Evolutionary conservation across 2,113 vertebrate genomes (phyloP).

Genomic region (Cariama cristata): DNA sequence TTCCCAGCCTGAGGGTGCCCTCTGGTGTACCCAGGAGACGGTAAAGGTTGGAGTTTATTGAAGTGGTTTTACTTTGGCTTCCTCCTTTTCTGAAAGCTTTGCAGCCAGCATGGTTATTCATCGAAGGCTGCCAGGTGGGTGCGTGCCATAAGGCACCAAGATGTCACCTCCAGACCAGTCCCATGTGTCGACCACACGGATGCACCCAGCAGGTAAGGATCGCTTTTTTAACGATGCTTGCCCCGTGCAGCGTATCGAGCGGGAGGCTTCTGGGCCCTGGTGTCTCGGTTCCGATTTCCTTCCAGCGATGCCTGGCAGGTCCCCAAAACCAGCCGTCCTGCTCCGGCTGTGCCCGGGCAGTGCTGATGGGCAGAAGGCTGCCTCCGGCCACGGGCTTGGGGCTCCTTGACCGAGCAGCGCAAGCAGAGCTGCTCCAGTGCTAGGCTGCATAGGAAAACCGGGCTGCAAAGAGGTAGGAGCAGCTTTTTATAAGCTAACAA

Average conservation of each 20-base stretch:
- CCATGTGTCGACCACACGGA: fast-evolving
- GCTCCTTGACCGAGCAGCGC: background rate
- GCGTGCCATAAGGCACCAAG: background rate
- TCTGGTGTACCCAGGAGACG: background rate
- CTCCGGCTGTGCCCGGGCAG: background rate
- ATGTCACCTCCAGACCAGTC: background rate
- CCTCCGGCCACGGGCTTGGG: fast-evolving
- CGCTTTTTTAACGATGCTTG: background rate
- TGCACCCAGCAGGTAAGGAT: background rate
- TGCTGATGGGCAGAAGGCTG: background rate
- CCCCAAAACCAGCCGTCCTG: background rate
- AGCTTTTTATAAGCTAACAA: background rate
- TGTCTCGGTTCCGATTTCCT: background rate
- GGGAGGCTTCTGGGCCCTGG: background rate
- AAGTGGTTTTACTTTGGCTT: background rate
- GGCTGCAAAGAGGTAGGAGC: background rate
- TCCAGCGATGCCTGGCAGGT: background rate
- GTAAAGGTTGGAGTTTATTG: background rate
- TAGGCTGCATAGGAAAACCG: background rate
- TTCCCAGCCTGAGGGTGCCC: background rate
- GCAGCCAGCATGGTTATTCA: fast-evolving
- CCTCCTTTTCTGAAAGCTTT: background rate
- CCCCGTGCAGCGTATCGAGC: background rate
- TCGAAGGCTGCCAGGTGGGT: background rate
- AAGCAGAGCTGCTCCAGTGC: background rate